A percentile compares a stretch with the other conserved stretches of the same genome.
These are phyloP conservation scores for Sander vitreus DNA, from an alignment of 2,113 vertebrate species.

Conservation along the genomic window DNA sequence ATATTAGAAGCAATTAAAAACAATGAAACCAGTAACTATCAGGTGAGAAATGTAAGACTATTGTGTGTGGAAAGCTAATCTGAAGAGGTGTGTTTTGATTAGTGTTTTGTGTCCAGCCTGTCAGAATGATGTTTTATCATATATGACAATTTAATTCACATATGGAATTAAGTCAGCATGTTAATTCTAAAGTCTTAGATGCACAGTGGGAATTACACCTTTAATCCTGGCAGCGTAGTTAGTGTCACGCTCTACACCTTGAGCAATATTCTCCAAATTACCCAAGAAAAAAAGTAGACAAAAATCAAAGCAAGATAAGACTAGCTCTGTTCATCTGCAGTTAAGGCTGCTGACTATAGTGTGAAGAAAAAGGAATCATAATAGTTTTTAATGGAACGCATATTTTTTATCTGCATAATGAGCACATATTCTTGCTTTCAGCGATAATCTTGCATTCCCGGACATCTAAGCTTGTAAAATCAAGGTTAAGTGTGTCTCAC, in stretches of 20 bases:
- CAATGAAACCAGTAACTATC: too few relatives aligned
- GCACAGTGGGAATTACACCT: not conserved
- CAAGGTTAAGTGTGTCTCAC: slow-evolving; percentile 13
- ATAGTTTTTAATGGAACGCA: not conserved
- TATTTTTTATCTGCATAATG: not conserved
- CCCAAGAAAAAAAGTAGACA: not conserved
- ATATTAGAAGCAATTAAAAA: too few relatives aligned
- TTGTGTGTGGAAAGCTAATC: too few relatives aligned
- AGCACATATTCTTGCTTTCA: slow-evolving; percentile 16
- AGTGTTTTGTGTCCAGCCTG: not conserved
- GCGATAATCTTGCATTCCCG: slow-evolving; percentile 12
- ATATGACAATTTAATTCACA: not conserved
- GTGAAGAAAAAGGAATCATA: not conserved
- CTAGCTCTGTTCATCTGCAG: not conserved
- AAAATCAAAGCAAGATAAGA: slow-evolving; percentile 6
- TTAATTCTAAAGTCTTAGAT: not conserved
- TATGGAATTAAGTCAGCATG: not conserved
- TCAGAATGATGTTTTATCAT: not conserved
- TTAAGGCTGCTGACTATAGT: not conserved
- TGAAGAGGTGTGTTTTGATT: too few relatives aligned
- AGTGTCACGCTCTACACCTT: not conserved
- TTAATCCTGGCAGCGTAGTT: not conserved
- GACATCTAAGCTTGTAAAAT: slow-evolving; percentile 16
- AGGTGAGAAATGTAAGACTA: too few relatives aligned
- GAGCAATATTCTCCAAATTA: not conserved